Evolutionary conservation across 2,113 vertebrate genomes (phyloP).

Genomic region (Varanus salvator): DNA sequence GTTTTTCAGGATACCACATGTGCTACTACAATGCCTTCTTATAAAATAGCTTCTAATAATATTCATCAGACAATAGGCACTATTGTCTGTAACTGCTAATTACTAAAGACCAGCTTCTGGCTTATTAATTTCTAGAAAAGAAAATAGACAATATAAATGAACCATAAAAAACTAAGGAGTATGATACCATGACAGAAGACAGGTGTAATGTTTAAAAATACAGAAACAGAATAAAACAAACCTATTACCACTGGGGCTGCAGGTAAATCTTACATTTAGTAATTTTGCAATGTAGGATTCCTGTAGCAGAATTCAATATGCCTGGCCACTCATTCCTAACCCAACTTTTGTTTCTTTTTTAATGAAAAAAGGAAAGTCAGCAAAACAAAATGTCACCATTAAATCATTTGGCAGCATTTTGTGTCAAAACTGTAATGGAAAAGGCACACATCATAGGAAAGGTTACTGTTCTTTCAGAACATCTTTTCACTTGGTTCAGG

Average conservation of each 20-base stretch:
- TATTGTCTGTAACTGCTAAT: slow-evolving; percentile 52
- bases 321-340: slow-evolving; percentile 79
- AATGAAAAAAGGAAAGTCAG: slow-evolving; percentile 85
- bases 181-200: slow-evolving; percentile 44
- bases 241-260: slow-evolving; percentile 41
- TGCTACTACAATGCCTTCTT: slow-evolving; percentile 43
- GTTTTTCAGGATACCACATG: slow-evolving; percentile 43
- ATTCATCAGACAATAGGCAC: slow-evolving; percentile 51
- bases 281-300: slow-evolving; percentile 56
- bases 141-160: slow-evolving; percentile 55
- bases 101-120: slow-evolving; percentile 46
- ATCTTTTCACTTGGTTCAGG: slow-evolving; percentile 78
- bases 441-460: slow-evolving; percentile 87
- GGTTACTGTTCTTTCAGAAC: slow-evolving; percentile 88
- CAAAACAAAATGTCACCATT: slow-evolving; percentile 96
- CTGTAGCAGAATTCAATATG: slow-evolving; percentile 81
- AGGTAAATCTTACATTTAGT: slow-evolving; percentile 32
- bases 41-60: slow-evolving; percentile 45
- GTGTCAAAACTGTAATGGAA: slow-evolving; percentile 91
- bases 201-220: rapidly evolving
- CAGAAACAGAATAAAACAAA: slow-evolving; percentile 40
- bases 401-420: slow-evolving; percentile 89
- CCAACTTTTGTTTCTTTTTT: slow-evolving; percentile 80
- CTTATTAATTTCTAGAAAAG: slow-evolving; percentile 56
- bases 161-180: slow-evolving; percentile 38